Base-by-base conservation (phyloP, 2,113 vertebrate species). In the Regulus satrapa region DNA sequence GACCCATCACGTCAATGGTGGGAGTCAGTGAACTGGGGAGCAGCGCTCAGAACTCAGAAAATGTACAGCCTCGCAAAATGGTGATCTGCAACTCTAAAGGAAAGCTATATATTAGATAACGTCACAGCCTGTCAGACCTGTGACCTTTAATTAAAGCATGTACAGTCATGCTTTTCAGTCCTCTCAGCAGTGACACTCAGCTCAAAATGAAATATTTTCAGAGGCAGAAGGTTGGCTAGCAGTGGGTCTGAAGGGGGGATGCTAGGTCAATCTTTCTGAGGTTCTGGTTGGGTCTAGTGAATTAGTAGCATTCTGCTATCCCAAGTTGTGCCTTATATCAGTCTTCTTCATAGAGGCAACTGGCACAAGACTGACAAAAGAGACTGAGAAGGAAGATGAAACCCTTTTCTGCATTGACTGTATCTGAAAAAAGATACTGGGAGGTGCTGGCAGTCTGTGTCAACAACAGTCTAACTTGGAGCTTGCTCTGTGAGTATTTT, bases 121-220 rank as follows among this genome's bases (percentile, higher is more conserved):
- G 1, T 90, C 92, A 92, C 77, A 84, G 68, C 40, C 55, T 88
- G 74, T 92, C 75, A 94, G 49, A 96, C 41, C 55, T 66, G 61
- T 32, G 79, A 88, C 82, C 79, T 95, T 94, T 80, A 94, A 93
- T 94, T 85, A 95, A 97, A 88, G 54, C 45, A 61, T 85, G 72
- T 85, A 83, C 71, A 92, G 49, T 72, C 62, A 56, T 85, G 79
- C 63, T 80, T 75, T 85, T 83, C 71, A 85, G 71, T 69, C 48
- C 24, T 83, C 72, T 90, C 46, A 66, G 79, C 58, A 88, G 46
- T 8, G 24, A 76, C 66, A 59, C 15, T 77, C 81, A 73, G 11
- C 31, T 92, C 54, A 75, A 95, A 92, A 84, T 66, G 49, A 83
- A 55, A 16, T 66, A 69, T 66, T 94, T 92, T 71, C 75, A 71